A percentile compares a stretch with the other conserved stretches of the same genome.
Evolutionary conservation across 2,888 invertebrate genomes (phyloP).

Genomic region (Tachystola acroxantha): DNA sequence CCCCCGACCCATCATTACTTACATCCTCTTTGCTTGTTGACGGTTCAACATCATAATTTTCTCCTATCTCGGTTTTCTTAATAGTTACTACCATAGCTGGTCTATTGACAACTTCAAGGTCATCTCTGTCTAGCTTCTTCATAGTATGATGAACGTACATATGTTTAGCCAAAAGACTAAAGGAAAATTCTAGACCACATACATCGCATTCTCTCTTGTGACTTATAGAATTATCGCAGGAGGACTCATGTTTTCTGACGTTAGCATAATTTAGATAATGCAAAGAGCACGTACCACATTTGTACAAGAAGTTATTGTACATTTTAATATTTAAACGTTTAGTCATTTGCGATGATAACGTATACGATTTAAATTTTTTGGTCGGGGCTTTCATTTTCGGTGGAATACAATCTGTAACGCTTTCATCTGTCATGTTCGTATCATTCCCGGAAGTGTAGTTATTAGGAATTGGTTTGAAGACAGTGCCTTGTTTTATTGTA

Average conservation of each 20-base stretch:
- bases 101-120: neutral
- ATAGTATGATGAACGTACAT: neutral
- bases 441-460: too few relatives aligned
- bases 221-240: neutral
- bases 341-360: neutral
- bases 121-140: neutral
- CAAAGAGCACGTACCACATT: neutral
- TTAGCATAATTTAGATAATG: neutral
- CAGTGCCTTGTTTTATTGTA: too few relatives aligned
- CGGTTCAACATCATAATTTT: too few relatives aligned
- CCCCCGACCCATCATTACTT: neutral
- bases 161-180: neutral
- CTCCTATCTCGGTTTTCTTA: neutral
- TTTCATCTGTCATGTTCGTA: too few relatives aligned
- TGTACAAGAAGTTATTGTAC: neutral
- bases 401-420: too few relatives aligned
- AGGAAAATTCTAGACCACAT: neutral
- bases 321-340: neutral
- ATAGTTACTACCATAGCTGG: too few relatives aligned
- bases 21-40: neutral
- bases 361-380: neutral
- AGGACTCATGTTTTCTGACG: neutral
- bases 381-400: too few relatives aligned
- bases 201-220: too few relatives aligned
- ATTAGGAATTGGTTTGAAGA: too few relatives aligned